Evolutionary conservation across 2,888 invertebrate species (phyloP).

Genomic region (Colostygia pectinataria): DNA sequence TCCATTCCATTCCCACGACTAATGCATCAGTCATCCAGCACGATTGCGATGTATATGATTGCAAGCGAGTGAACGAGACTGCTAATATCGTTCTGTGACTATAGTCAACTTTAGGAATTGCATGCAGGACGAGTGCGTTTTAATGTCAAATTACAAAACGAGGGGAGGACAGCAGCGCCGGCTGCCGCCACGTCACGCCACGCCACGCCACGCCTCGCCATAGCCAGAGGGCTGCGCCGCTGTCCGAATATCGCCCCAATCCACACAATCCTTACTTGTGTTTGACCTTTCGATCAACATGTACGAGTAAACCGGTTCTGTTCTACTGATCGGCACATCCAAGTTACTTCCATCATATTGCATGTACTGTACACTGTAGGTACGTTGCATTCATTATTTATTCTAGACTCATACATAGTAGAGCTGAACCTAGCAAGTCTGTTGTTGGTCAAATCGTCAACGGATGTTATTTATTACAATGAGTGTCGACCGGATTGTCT

Average conservation of each 20-base stretch:
- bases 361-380: too few species aligned
- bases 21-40: too few species aligned
- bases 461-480: slow-evolving; percentile 11
- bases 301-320: slow-evolving; percentile 4
- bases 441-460: background rate
- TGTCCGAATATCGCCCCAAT: background rate
- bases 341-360: too few species aligned
- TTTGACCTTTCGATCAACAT: background rate
- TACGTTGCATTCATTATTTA: too few species aligned
- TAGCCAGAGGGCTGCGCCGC: background rate
- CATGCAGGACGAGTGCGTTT: slow-evolving; percentile 17
- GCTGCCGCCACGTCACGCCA: slow-evolving; percentile 1
- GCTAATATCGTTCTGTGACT: too few species aligned
- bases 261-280: background rate
- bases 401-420: background rate
- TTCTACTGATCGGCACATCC: too few species aligned
- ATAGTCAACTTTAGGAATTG: slow-evolving; percentile 1
- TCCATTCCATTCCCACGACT: background rate
- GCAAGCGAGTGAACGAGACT: background rate
- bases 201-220: background rate
- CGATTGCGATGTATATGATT: too few species aligned
- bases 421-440: background rate
- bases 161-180: slow-evolving; percentile 16
- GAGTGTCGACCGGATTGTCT: slow-evolving; percentile 6
- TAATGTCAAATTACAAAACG: slow-evolving; percentile 18